Evolutionary conservation across 2,888 invertebrate genomes (phyloP).

Genomic region (Mongoloraphidia duomilia): DNA sequence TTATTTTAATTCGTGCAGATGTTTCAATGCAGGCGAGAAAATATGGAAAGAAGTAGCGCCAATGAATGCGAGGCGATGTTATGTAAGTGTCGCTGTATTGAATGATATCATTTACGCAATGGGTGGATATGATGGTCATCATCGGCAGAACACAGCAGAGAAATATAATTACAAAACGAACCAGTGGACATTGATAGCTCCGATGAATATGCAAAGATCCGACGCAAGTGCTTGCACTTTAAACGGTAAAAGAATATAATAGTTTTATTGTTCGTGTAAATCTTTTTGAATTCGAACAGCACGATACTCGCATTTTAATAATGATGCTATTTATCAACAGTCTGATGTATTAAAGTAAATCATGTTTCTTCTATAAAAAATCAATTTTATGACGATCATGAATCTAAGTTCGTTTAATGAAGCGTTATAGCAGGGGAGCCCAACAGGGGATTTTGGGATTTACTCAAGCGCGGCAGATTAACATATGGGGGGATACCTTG

Average conservation of each 20-base stretch:
- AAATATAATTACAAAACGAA: constrained; percentile 70
- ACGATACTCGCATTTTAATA: too few relatives aligned
- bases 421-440: too few relatives aligned
- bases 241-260: constrained; percentile 38
- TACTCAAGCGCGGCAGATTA: too few relatives aligned
- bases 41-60: constrained; percentile 78
- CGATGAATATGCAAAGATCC: constrained; percentile 79
- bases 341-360: too few relatives aligned
- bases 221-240: constrained; percentile 84
- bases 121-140: constrained; percentile 79
- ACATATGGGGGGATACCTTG: too few relatives aligned
- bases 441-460: too few relatives aligned
- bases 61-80: constrained; percentile 79
- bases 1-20: constrained; percentile 52
- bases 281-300: neutral
- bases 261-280: neutral
- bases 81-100: constrained; percentile 70
- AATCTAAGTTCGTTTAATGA: too few relatives aligned
- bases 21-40: constrained; percentile 75
- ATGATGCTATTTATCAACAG: too few relatives aligned
- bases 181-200: constrained; percentile 76
- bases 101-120: constrained; percentile 71
- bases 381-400: too few relatives aligned
- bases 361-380: too few relatives aligned
- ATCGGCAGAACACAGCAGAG: constrained; percentile 76